Evolutionary conservation across 2,113 vertebrate species (phyloP).

Genomic region (Phylloscopus trochiloides): DNA sequence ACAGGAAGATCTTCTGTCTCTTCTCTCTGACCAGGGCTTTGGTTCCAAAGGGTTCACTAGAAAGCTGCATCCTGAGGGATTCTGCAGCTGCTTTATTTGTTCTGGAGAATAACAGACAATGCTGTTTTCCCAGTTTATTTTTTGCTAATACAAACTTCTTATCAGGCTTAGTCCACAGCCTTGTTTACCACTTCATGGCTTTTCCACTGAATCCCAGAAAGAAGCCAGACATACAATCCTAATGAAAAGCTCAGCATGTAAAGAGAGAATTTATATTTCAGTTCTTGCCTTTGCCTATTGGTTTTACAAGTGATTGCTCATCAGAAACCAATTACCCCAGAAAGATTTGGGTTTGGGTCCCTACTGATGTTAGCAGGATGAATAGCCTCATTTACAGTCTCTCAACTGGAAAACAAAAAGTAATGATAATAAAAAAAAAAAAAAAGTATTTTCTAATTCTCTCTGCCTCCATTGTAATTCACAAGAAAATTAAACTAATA

Average conservation of each 20-base stretch:
- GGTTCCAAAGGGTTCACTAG: not conserved
- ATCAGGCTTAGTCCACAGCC: not conserved
- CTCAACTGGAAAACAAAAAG: conserved; percentile 65
- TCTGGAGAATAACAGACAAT: not conserved
- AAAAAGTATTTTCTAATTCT: conserved; percentile 39
- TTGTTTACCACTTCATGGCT: not conserved
- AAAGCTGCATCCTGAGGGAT: not conserved
- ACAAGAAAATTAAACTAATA: conserved; percentile 73
- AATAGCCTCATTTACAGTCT: conserved; percentile 65
- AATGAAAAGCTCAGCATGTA: not conserved
- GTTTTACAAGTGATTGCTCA: conserved; percentile 59
- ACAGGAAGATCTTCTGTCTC: not conserved
- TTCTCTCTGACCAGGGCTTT: not conserved
- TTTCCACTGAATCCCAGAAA: not conserved
- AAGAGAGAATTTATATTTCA: conserved; percentile 43
- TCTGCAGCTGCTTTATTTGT: not conserved
- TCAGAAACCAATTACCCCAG: conserved; percentile 60
- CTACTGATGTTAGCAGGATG: conserved; percentile 57
- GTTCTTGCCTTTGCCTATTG: conserved; percentile 46
- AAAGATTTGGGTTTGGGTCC: conserved; percentile 47
- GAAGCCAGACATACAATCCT: not conserved
- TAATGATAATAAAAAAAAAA: conserved; percentile 40
- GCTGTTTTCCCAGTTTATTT: not conserved
- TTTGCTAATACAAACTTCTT: not conserved
- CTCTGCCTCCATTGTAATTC: conserved; percentile 53